Evolutionary conservation across 2,797 vertebrate genomes (phyloP).

Genomic region (Channallabes apus): DNA sequence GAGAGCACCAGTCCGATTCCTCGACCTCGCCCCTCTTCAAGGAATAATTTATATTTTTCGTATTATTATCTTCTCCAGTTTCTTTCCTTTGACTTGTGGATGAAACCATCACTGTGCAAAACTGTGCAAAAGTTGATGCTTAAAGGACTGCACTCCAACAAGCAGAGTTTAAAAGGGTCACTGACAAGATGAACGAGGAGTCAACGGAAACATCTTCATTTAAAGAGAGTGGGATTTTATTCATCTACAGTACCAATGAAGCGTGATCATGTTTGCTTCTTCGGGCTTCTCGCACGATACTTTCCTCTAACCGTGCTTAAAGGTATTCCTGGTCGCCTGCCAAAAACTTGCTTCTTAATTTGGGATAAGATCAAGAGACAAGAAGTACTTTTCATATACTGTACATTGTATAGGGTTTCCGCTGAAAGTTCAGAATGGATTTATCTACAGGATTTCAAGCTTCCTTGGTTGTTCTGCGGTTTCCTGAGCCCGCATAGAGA

Average conservation of each 20-base stretch:
- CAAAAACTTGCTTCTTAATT: background rate
- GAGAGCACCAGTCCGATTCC: background rate
- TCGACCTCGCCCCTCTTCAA: background rate
- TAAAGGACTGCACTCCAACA: background rate
- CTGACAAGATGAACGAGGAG: background rate
- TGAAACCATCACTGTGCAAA: background rate
- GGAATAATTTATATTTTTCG: background rate
- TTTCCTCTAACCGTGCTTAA: background rate
- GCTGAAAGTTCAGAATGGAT: background rate
- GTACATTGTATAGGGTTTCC: background rate
- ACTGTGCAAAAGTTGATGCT: background rate
- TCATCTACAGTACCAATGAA: background rate
- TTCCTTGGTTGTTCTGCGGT: background rate
- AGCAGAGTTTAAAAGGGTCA: background rate
- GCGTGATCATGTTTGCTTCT: background rate
- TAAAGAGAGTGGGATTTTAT: background rate
- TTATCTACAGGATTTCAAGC: background rate
- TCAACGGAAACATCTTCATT: background rate
- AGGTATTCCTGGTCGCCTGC: background rate
- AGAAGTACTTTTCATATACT: background rate
- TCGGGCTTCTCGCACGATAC: background rate
- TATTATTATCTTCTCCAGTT: background rate
- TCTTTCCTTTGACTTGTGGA: background rate
- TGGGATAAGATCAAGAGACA: background rate
- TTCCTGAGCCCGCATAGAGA: background rate